Percentiles rank a stretch among this genome's conserved stretches.
Evolutionary conservation across 2,888 invertebrate species (phyloP).

Genomic region (Eupsilia transversa): DNA sequence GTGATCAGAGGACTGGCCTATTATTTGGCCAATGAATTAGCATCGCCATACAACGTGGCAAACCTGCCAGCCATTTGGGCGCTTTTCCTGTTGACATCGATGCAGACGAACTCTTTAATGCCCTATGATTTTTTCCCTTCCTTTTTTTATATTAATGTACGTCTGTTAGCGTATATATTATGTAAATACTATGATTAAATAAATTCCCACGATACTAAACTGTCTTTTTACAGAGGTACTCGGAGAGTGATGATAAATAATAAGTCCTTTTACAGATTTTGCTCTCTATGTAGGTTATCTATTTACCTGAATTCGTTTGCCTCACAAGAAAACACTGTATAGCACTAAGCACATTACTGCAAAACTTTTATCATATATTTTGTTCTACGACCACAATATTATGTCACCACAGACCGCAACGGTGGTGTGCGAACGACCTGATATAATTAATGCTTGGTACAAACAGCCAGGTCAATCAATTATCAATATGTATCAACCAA

Average conservation of each 20-base stretch:
- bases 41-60: too few relatives aligned
- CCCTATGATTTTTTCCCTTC: too few relatives aligned
- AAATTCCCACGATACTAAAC: too few relatives aligned
- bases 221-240: not conserved
- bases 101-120: too few relatives aligned
- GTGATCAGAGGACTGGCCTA: too few relatives aligned
- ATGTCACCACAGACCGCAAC: not conserved
- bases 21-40: too few relatives aligned
- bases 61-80: too few relatives aligned
- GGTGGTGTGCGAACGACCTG: not conserved
- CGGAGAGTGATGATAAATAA: too few relatives aligned
- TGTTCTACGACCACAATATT: not conserved
- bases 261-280: not conserved
- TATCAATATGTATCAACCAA: slow-evolving; percentile 40
- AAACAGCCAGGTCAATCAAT: slow-evolving; percentile 23
- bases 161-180: too few relatives aligned
- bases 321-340: not conserved
- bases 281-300: not conserved
- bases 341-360: not conserved
- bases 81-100: too few relatives aligned
- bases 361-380: not conserved
- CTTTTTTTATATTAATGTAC: too few relatives aligned
- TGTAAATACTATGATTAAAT: too few relatives aligned
- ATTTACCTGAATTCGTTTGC: not conserved
- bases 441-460: slow-evolving; percentile 8